phyloP scores from a whole-genome alignment of 1,140 invertebrate genomes.

The Myzus persicae region DNA sequence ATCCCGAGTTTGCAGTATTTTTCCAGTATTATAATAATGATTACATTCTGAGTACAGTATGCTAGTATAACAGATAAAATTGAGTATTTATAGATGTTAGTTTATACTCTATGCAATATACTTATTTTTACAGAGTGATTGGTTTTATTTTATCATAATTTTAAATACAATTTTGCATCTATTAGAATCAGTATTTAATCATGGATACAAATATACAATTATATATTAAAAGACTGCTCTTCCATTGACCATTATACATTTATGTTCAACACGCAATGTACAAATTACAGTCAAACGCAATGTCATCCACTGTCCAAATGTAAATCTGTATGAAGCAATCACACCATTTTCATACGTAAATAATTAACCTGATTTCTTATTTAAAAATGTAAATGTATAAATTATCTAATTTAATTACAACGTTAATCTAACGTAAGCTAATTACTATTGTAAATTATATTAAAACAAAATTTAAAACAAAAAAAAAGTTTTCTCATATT shows the following conservation, averaged over 20 bases:
- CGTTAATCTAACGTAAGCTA: too few relatives aligned
- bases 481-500: too few relatives aligned
- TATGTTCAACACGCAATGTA: neutral
- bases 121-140: neutral
- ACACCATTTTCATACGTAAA: neutral
- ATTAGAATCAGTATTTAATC: neutral
- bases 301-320: neutral
- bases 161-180: neutral
- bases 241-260: neutral
- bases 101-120: conserved; percentile 10
- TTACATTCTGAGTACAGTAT: neutral
- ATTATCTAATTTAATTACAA: too few relatives aligned
- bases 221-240: neutral
- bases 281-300: neutral
- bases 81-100: neutral
- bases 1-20: neutral
- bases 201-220: neutral
- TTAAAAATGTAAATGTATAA: too few relatives aligned
- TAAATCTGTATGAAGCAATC: neutral
- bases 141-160: neutral
- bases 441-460: too few relatives aligned
- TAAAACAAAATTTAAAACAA: too few relatives aligned
- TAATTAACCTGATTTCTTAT: neutral
- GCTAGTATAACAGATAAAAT: neutral
- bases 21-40: neutral